Evolutionary conservation across 2,797 vertebrate species (phyloP), one percentile per base, ranked within the genome.

Genomic region (Enteromius anoplus): DNA sequence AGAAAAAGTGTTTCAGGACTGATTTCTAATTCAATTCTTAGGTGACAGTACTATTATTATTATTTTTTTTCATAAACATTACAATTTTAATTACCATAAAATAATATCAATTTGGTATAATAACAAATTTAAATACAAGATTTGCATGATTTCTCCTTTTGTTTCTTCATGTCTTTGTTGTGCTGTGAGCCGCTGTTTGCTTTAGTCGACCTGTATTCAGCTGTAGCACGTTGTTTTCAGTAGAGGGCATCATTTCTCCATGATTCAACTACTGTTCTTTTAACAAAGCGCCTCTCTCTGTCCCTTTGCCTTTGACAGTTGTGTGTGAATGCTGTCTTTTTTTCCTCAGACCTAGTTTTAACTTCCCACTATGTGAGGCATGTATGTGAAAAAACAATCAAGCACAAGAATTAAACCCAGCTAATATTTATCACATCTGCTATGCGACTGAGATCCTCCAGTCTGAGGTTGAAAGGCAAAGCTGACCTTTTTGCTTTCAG

Each of bases 221-320:
- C 75, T 73, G 53, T 66, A 51, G 34, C 53, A 62, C 11, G 42
- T 34, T 23, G 19, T 0, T 53, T 90, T 91, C 94, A 90, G 53
- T 83, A 91, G 94, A 91, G 92, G 93, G 94, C 90, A 93, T 91
- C 90, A 91, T 93, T 92, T 88, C 53, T 85, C 90, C 89, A 90
- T 84, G 81, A 34, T 90, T 89, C 64, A 84, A 53, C 34, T 69
- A 26, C 21, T 75, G 21, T 45, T 0, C 47, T 45, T 82, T 84
- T 42, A 45, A 42, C 32, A 75, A 73, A 69, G 1, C 2, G 14
- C 3, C 8, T 37, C 3, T 21, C 15, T 26, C 14, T 17, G 9
- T 64, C 21, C 26, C 45, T 37, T 72, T 58, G 12, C 37, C 9
- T 71, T 62, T 73, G 19, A 17, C 32, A 23, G 21, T 60, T 34